These are phyloP conservation scores for Talpa occidentalis DNA, from an alignment of 2,113 vertebrate species.

Conservation along the genomic window DNA sequence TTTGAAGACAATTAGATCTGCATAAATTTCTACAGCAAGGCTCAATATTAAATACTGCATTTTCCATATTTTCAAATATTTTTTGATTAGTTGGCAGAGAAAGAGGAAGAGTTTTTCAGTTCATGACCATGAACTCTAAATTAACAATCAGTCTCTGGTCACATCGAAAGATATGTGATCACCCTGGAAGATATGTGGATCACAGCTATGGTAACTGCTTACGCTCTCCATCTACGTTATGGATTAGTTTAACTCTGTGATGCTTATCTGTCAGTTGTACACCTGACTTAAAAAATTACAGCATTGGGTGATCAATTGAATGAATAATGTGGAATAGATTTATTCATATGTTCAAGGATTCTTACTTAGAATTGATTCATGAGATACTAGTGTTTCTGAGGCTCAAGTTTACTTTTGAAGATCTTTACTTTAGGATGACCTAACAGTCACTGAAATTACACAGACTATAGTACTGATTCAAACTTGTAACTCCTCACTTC, in stretches of 20 bases:
- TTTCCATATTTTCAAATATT: not conserved
- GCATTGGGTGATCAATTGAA: not conserved
- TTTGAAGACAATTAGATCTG: not conserved
- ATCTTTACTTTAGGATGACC: not conserved
- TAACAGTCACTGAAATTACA: not conserved
- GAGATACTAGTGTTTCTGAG: not conserved
- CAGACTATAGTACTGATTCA: not conserved
- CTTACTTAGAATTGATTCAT: not conserved
- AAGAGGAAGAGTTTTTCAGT: not conserved
- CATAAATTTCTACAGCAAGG: not conserved
- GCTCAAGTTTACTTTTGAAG: not conserved
- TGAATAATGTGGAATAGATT: not conserved
- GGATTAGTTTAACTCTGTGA: not conserved
- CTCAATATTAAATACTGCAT: not conserved
- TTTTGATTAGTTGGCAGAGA: not conserved
- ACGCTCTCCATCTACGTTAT: not conserved
- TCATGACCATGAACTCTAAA: not conserved
- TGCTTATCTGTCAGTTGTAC: not conserved
- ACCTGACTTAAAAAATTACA: not conserved
- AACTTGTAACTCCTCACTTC: not conserved
- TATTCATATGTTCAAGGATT: not conserved
- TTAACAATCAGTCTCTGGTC: not conserved
- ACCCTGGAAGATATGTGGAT: not conserved
- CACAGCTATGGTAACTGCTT: not conserved
- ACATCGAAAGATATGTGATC: too few relatives aligned